Evolutionary conservation across 2,888 invertebrate species (phyloP).

Genomic region (Chrysolina haemoptera): DNA sequence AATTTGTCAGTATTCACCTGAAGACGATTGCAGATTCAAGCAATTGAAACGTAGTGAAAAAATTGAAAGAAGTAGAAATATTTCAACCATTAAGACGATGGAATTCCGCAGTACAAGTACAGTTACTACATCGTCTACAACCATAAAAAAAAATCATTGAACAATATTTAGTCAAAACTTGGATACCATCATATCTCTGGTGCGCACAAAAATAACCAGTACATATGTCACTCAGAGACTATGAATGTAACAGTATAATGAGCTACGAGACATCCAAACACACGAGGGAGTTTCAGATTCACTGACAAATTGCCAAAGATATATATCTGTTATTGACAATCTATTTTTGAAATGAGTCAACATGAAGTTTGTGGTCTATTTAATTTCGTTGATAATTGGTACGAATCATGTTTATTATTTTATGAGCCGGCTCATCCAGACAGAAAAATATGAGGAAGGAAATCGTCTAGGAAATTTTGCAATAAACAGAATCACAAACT

Average conservation of each 20-base stretch:
- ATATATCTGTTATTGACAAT: conserved; percentile 31
- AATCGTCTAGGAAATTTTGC: conserved; percentile 1
- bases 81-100: too few species aligned
- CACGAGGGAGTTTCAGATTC: conserved; percentile 24
- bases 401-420: conserved; percentile 24
- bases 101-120: too few species aligned
- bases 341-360: conserved; percentile 35
- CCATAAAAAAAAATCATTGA: too few species aligned
- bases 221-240: background rate
- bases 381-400: conserved; percentile 9
- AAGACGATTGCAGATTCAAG: too few species aligned
- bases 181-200: background rate
- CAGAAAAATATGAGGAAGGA: conserved; percentile 12
- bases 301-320: conserved; percentile 41
- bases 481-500: background rate
- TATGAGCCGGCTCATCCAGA: background rate
- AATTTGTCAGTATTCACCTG: too few species aligned
- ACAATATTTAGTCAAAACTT: background rate
- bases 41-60: too few species aligned
- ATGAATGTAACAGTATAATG: conserved; percentile 7
- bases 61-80: too few species aligned
- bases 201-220: background rate
- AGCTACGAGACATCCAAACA: conserved; percentile 12
- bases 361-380: conserved; percentile 14
- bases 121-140: too few species aligned